Evolutionary conservation across 2,888 invertebrate genomes (phyloP), one percentile per base, ranked within the genome.

Genomic region (Calliphora vomitoria): DNA sequence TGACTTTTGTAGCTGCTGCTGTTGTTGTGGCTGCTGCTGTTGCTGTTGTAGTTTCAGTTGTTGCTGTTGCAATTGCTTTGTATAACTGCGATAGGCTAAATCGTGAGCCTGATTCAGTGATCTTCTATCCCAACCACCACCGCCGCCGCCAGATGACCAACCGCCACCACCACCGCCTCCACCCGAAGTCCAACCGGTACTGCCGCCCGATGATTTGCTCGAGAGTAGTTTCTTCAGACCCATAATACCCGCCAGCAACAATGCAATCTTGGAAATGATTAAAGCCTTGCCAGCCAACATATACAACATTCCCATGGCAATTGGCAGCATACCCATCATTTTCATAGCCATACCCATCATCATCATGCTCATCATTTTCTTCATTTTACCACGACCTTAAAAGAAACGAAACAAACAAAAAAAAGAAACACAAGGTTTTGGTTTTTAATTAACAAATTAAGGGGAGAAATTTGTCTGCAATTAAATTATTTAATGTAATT

Each of bases 321-420:
- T 92, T 0, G 97, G 97, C 38, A 97, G 95, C 95, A 97, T 94
- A 3, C 97, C 97, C 25, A 96, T 96, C 95, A 97, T 96, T 93
- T 97, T 97, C 95, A 97, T 97, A 5, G 96, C 96, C 89, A 96
- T 95, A 8, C 97, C 97, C 97, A 97, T 97, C 96, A 97, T 97
- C 97, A 98, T 97, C 95, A 97, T 97, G 50, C 96, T 96, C 97
- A 97, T 97, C 97, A 97, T 97, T 91, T 97, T 97, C 95, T 97
- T 97, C 97, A 97, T 97, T 93, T 97, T 97, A 3, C 97, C 97
- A 88, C 97, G 96, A 90, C 97, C 96, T 96, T 95, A 76, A 85
- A 85, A 75, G 15, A 85, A 83, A 79, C 1, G 85, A 90, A 88
- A 79, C 88, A 35, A 35, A 31, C 31, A 31, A 31, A 74, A 74